Base-by-base conservation (phyloP, 1,140 invertebrate species). In the Meloidogyne hapla region DNA sequence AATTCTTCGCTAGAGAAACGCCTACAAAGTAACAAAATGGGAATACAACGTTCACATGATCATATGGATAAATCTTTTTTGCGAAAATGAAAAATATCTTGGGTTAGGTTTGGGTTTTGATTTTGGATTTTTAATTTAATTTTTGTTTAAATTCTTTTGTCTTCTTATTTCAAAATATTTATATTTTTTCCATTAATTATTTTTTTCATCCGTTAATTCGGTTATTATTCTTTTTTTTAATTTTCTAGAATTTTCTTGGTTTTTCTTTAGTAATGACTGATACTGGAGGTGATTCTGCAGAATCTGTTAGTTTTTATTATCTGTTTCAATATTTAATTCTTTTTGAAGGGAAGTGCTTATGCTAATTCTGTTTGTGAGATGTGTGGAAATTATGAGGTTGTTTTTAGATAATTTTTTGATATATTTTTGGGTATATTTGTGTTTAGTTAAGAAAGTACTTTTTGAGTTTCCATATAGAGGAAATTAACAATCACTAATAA, bases 351-450 rank as follows among this genome's bases (percentile, higher is more conserved):
- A n/a, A n/a, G 12, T n/a, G 18, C 6, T 56, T 56, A n/a, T 56
- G 18, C 48, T 15, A 33, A 33, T 64, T 28, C 56, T 10, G 28
- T 63, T 28, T 75, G 74, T 21, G 74, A 75, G 33, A 75, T 75
- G 74, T 75, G 74, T 21, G 26, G 25, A 26, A 75, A 75, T 75
- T 75, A 75, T 33, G 74, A 75, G 33, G 71, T 68, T 15, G 0
- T 6, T 70, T 18, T 45, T 68, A 6, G n/a, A n/a, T n/a, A n/a
- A n/a, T 26, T 26, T 10, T 26, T 68, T 10, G n/a, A n/a, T n/a
- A n/a, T 12, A 4, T 33, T 6, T 33, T 33, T 33, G 9, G 33
- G 33, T 4, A 8, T 4, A 6, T 33, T 33, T 33, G 33, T 4
- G 4, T 33, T 6, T 33, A 33, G 28, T 2, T 33, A n/a, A n/a